phyloP scores from a whole-genome alignment of 1,140 invertebrate species.

The Penaeus indicus region DNA sequence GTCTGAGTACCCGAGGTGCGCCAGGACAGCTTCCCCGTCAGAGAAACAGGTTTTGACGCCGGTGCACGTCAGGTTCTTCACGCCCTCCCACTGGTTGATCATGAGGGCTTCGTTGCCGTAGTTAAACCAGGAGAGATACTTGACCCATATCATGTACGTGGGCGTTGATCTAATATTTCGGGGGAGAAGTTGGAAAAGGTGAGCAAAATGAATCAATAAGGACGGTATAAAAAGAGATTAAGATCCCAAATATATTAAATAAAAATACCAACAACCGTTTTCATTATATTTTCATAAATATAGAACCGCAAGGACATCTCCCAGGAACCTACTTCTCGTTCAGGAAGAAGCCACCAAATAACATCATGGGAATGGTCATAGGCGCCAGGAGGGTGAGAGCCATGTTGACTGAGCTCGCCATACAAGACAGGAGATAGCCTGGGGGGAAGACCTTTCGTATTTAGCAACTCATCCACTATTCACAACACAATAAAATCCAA shows the following conservation, averaged over 20 bases:
- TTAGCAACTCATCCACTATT: neutral
- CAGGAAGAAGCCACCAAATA: conserved; percentile 96
- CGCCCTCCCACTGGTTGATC: conserved; percentile 87
- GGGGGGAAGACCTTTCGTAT: conserved; percentile 45
- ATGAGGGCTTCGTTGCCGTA: conserved; percentile 93
- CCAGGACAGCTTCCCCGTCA: conserved; percentile 31
- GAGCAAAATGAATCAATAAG: neutral
- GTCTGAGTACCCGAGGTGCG: neutral
- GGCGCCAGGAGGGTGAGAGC: conserved; percentile 90
- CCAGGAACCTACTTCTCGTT: conserved; percentile 81
- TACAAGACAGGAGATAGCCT: conserved; percentile 91
- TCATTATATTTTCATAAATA: neutral
- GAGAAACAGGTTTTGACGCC: conserved; percentile 12
- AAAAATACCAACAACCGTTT: neutral
- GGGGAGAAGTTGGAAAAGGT: neutral
- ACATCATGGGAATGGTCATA: conserved; percentile 89
- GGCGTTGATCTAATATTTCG: conserved; percentile 80
- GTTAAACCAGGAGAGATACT: conserved; percentile 94
- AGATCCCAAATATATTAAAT: too few relatives aligned
- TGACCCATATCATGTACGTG: conserved; percentile 88
- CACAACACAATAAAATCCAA: too few relatives aligned
- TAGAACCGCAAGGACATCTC: neutral
- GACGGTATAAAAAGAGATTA: too few relatives aligned
- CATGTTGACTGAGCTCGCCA: conserved; percentile 83
- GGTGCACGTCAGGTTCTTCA: conserved; percentile 69